Evolutionary conservation across 2,797 vertebrate species (phyloP).

Genomic region (Chromis chromis): DNA sequence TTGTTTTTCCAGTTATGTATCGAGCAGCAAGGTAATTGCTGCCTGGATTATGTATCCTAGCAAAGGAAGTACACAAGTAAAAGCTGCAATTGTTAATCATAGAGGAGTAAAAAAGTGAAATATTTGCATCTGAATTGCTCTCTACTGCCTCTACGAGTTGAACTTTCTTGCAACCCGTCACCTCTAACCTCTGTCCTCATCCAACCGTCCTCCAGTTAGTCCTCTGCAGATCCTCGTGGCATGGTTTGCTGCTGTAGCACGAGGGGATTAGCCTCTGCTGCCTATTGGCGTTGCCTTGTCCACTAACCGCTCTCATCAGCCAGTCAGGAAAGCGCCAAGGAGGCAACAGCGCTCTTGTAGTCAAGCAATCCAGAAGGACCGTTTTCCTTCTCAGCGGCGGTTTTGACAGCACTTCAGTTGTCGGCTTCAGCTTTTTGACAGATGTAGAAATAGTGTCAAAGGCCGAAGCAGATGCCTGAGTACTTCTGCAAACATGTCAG

Average conservation of each 20-base stretch:
- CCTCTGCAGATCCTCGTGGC: constrained; percentile 39
- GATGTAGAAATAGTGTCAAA: constrained; percentile 64
- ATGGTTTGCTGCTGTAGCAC: constrained; percentile 30
- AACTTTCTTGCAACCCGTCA: constrained; percentile 32
- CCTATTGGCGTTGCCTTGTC: constrained; percentile 45
- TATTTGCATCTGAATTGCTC: background rate
- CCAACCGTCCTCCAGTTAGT: constrained; percentile 27
- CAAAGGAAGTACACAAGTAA: constrained; percentile 11
- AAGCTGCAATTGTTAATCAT: background rate
- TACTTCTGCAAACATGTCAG: constrained; percentile 46
- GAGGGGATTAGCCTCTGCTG: constrained; percentile 61
- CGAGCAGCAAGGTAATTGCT: constrained; percentile 35
- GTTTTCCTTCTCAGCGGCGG: constrained; percentile 29
- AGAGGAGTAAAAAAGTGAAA: background rate
- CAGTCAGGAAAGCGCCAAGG: constrained; percentile 30
- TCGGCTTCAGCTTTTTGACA: constrained; percentile 56
- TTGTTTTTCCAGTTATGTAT: constrained; percentile 55
- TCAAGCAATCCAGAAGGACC: constrained; percentile 32
- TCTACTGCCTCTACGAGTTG: background rate
- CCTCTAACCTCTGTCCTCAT: constrained; percentile 40
- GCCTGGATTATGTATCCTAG: constrained; percentile 46
- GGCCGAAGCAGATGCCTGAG: constrained; percentile 54
- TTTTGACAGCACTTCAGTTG: constrained; percentile 53
- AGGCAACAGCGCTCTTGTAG: constrained; percentile 26
- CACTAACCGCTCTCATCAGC: constrained; percentile 40